phyloP scores from a whole-genome alignment of 2,113 vertebrate species.

The Seriola rivoliana region DNA sequence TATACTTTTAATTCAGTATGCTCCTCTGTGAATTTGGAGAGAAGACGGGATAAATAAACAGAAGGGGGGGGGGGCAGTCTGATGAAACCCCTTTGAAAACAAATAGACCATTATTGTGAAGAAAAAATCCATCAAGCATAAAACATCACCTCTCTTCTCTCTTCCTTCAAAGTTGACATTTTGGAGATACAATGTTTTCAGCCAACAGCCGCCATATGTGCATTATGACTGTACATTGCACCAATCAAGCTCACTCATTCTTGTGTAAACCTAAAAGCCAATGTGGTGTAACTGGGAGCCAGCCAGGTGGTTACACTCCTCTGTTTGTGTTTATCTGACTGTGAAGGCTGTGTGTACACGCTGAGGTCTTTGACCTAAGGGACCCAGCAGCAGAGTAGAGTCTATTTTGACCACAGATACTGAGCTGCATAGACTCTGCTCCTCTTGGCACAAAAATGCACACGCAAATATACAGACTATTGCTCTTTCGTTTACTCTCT shows the following conservation, averaged over 20 bases:
- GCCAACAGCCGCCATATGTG: background rate
- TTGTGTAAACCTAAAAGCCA: conserved; percentile 5
- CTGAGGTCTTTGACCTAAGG: conserved; percentile 38
- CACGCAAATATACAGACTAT: background rate
- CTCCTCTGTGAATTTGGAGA: background rate
- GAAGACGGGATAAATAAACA: background rate
- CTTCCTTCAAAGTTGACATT: background rate
- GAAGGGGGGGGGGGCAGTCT: background rate
- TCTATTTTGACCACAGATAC: conserved; percentile 22
- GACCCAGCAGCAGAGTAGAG: conserved; percentile 11
- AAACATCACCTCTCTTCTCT: background rate
- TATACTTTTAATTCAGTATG: background rate
- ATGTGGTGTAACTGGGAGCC: conserved; percentile 13
- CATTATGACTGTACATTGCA: background rate
- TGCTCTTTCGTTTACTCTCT: background rate
- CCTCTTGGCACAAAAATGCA: background rate
- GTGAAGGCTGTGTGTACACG: conserved; percentile 27
- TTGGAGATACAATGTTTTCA: background rate
- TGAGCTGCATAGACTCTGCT: conserved; percentile 18
- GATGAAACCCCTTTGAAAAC: background rate
- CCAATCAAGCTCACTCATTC: background rate
- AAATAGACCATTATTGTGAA: background rate
- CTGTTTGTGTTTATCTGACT: conserved; percentile 49
- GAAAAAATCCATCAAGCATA: background rate
- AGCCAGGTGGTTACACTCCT: conserved; percentile 35